A percentile compares a stretch with the other conserved stretches of the same genome.
Conservation (phyloP, 1,140 invertebrate species). For the Tetramorium parvispinum region DNA sequence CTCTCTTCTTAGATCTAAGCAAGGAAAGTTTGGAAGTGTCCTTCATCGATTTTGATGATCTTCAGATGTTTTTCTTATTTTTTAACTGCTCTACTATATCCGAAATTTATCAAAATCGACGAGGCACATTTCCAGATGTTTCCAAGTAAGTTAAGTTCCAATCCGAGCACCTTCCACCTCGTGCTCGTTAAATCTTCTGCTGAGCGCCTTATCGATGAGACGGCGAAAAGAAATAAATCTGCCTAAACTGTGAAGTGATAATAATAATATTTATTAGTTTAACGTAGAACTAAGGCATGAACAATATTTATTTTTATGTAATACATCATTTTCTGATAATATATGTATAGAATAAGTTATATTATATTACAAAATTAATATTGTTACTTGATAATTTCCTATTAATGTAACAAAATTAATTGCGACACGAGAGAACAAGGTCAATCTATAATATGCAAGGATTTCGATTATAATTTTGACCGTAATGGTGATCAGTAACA, state of each 20-base stretch:
- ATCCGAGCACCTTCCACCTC: conserved; percentile 14
- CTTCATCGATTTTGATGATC: background rate
- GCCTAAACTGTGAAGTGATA: background rate
- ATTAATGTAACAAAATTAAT: conserved; percentile 5
- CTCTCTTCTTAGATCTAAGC: conserved; percentile 42
- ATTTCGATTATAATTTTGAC: conserved; percentile 3
- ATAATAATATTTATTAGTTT: conserved; percentile 16
- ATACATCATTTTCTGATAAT: conserved; percentile 1
- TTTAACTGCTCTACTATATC: background rate
- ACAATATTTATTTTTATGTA: conserved; percentile 1
- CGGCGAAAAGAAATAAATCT: background rate
- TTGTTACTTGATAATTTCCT: conserved; percentile 1
- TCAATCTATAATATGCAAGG: background rate
- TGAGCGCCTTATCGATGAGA: conserved; percentile 67
- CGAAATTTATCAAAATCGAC: background rate
- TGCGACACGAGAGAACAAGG: background rate
- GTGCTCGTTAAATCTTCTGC: conserved; percentile 67
- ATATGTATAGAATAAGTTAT: conserved; percentile 2
- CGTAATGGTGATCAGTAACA: conserved; percentile 23
- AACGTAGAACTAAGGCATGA: background rate
- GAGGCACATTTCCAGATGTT: conserved; percentile 2
- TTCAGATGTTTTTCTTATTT: conserved; percentile 21
- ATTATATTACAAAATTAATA: background rate
- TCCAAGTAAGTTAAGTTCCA: conserved; percentile 36
- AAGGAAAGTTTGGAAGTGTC: conserved; percentile 11